A percentile compares a stretch with the other conserved stretches of the same genome.
These are phyloP conservation scores for Dysidea cf. avara DNA, from an alignment of 37 sponge, comb jelly and placozoan species.

Conservation along the genomic window DNA sequence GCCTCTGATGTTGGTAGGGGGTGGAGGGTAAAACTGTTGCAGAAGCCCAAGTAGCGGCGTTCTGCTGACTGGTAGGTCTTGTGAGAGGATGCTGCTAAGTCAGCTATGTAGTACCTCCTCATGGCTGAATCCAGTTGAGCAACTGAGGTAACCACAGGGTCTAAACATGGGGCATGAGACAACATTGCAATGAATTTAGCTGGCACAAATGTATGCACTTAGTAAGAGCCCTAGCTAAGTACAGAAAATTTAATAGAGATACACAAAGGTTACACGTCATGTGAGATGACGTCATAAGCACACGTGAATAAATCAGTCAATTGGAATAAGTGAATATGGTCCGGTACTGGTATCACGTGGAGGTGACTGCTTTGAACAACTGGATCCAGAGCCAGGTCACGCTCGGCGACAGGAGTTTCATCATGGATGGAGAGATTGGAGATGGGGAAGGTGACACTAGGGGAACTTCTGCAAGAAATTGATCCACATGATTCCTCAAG, in stretches of 20 bases:
- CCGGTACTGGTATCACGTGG: too few relatives aligned
- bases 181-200: too few relatives aligned
- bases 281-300: too few relatives aligned
- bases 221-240: too few relatives aligned
- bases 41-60: constrained; percentile 23
- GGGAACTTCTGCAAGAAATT: constrained; percentile 13
- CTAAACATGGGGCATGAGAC: too few relatives aligned
- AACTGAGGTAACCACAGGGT: too few relatives aligned
- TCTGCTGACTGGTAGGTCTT: constrained; percentile 18
- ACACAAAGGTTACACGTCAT: too few relatives aligned
- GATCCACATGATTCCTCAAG: constrained; percentile 20
- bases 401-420: neutral
- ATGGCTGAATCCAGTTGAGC: too few relatives aligned
- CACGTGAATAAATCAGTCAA: too few relatives aligned
- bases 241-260: too few relatives aligned
- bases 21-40: neutral
- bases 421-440: constrained; percentile 2
- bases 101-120: neutral
- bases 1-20: constrained; percentile 33
- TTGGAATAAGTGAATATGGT: too few relatives aligned
- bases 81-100: constrained; percentile 29
- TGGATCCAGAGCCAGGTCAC: constrained; percentile 36
- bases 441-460: neutral
- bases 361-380: constrained; percentile 23
- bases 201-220: too few relatives aligned